A percentile compares a stretch with the other conserved stretches of the same genome.
Evolutionary conservation across 1,140 invertebrate species (phyloP).

Genomic region (Eciton burchellii): DNA sequence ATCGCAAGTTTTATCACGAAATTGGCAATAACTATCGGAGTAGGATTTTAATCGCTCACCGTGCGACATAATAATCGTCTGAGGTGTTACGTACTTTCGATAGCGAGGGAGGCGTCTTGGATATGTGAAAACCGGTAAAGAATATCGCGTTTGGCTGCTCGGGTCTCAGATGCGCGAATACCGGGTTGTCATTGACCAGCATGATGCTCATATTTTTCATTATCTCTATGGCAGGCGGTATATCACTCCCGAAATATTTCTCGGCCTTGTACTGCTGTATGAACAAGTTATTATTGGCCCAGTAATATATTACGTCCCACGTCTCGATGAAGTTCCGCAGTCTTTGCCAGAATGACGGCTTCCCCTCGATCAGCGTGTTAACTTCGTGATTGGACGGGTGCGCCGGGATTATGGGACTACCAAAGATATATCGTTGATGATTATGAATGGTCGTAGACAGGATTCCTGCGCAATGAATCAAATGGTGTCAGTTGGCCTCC

Average conservation of each 20-base stretch:
- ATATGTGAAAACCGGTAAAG: slow-evolving; percentile 85
- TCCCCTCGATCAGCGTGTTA: neutral
- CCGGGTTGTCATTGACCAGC: slow-evolving; percentile 79
- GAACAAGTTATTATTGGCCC: slow-evolving; percentile 69
- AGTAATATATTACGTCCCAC: slow-evolving; percentile 16
- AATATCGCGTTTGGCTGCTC: slow-evolving; percentile 85
- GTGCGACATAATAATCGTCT: neutral
- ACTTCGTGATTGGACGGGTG: slow-evolving; percentile 65
- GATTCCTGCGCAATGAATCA: slow-evolving; percentile 39
- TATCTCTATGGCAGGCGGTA: slow-evolving; percentile 1
- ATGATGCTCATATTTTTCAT: slow-evolving; percentile 33
- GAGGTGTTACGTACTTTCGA: slow-evolving; percentile 54
- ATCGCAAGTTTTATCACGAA: neutral
- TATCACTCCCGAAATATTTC: slow-evolving; percentile 19
- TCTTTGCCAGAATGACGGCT: slow-evolving; percentile 58
- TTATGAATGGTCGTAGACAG: slow-evolving; percentile 19
- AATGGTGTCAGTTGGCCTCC: neutral
- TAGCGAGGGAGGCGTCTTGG: slow-evolving; percentile 56
- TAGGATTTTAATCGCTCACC: too few species aligned
- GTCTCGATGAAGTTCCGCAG: slow-evolving; percentile 32
- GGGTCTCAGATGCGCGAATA: slow-evolving; percentile 85
- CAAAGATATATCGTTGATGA: slow-evolving; percentile 49
- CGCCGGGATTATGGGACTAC: slow-evolving; percentile 49
- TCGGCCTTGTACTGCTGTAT: slow-evolving; percentile 65
- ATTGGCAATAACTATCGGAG: neutral